These are phyloP conservation scores for Maconellicoccus hirsutus DNA, from an alignment of 1,140 invertebrate genomes.

Conservation along the genomic window DNA sequence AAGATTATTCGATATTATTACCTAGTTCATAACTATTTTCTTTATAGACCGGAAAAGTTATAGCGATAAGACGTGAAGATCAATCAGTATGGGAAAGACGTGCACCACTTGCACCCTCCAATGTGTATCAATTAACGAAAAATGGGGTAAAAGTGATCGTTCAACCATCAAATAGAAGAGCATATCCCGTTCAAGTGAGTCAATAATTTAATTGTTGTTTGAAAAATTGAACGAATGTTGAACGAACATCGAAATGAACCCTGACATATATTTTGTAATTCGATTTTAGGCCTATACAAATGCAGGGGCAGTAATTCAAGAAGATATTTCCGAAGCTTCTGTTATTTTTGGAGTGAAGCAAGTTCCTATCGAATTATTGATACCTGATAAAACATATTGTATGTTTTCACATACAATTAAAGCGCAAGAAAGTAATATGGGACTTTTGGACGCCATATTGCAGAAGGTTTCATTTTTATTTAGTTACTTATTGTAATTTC, in stretches of 20 bases:
- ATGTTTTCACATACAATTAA: constrained; percentile 99
- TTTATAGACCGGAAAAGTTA: constrained; percentile 43
- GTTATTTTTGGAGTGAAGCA: constrained; percentile 97
- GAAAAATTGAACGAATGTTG: too few relatives aligned
- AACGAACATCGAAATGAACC: neutral
- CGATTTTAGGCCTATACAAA: constrained; percentile 63
- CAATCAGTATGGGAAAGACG: constrained; percentile 96
- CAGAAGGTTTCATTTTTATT: constrained; percentile 53
- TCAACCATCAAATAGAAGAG: constrained; percentile 92
- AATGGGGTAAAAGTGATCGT: constrained; percentile 89
- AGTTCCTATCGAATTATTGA: constrained; percentile 83
- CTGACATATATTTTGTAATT: neutral
- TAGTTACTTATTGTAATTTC: neutral
- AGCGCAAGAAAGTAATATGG: constrained; percentile 97
- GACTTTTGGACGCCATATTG: constrained; percentile 86
- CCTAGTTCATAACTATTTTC: neutral
- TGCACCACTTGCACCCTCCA: constrained; percentile 82
- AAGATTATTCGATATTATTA: neutral
- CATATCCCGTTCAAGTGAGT: constrained; percentile 84
- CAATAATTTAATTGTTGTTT: neutral
- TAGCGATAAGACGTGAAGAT: constrained; percentile 81
- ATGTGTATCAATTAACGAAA: constrained; percentile 76
- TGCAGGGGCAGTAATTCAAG: constrained; percentile 82
- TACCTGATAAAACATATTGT: constrained; percentile 94
- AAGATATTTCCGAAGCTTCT: constrained; percentile 90